A percentile compares a stretch with the other conserved stretches of the same genome.
These are phyloP conservation scores for Crotalus horridus DNA, from an alignment of 2,113 vertebrate species.

Conservation along the genomic window DNA sequence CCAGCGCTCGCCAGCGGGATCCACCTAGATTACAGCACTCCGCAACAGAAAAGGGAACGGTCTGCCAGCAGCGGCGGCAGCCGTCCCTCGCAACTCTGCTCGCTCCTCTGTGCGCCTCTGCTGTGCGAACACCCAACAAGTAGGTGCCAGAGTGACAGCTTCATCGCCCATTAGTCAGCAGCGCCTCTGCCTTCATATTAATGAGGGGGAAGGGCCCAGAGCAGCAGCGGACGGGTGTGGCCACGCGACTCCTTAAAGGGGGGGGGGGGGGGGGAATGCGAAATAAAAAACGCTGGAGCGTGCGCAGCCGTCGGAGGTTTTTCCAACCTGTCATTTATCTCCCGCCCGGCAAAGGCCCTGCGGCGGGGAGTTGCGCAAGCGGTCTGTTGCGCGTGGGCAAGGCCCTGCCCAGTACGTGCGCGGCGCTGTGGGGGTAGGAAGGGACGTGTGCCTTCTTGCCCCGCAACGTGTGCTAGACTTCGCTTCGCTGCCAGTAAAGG, in stretches of 20 bases:
- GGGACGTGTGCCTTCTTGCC: neutral
- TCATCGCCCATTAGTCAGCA: constrained; percentile 61
- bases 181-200: constrained; percentile 64
- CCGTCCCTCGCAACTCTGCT: constrained; percentile 30
- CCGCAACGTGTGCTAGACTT: neutral
- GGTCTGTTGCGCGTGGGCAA: constrained; percentile 4
- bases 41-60: neutral
- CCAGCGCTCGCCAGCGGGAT: neutral
- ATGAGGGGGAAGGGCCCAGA: constrained; percentile 57
- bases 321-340: neutral
- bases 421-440: neutral
- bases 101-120: constrained; percentile 44
- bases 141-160: constrained; percentile 69
- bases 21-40: neutral
- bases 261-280: constrained; percentile 33
- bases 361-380: constrained; percentile 5
- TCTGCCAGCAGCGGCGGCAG: neutral
- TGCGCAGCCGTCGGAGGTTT: neutral
- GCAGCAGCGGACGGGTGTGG: constrained; percentile 47
- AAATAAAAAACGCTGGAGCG: neutral
- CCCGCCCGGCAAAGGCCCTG: neutral
- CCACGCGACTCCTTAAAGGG: constrained; percentile 42
- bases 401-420: neutral
- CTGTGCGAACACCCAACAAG: constrained; percentile 55
- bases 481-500: neutral